A percentile compares a stretch with the other conserved stretches of the same genome.
These are phyloP conservation scores for Neoaliturus tenellus DNA, from an alignment of 2,888 invertebrate genomes.

Conservation along the genomic window DNA sequence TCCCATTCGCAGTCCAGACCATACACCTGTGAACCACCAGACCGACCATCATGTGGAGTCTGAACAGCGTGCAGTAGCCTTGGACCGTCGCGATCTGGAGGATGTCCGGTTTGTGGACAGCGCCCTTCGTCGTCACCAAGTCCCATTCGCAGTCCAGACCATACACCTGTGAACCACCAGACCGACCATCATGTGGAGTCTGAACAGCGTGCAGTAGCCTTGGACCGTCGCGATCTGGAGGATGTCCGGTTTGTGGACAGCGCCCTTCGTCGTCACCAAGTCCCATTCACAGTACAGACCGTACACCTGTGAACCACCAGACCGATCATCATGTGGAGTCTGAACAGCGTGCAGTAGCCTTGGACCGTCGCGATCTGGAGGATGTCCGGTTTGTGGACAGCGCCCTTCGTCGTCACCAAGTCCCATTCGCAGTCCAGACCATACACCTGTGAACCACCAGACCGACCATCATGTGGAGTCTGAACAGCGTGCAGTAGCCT, in stretches of 20 bases:
- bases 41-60: not conserved
- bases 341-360: not conserved
- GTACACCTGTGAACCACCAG: no score
- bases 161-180: no score
- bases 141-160: constrained; percentile 25
- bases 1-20: constrained; percentile 26
- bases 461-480: not conserved
- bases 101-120: not conserved
- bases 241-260: not conserved
- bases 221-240: not conserved
- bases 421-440: constrained; percentile 25
- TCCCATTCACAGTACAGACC: constrained; percentile 17
- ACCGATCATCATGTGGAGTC: not conserved
- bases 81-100: not conserved
- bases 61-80: not conserved
- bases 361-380: not conserved
- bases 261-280: not conserved
- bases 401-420: not conserved
- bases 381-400: not conserved
- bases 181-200: not conserved
- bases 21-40: not conserved
- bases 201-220: not conserved
- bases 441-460: no score
- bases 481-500: not conserved
- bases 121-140: not conserved